Percentiles rank a stretch among this genome's conserved stretches.
These are phyloP conservation scores for Gambusia affinis DNA, from an alignment of 2,113 vertebrate species.

Conservation along the genomic window DNA sequence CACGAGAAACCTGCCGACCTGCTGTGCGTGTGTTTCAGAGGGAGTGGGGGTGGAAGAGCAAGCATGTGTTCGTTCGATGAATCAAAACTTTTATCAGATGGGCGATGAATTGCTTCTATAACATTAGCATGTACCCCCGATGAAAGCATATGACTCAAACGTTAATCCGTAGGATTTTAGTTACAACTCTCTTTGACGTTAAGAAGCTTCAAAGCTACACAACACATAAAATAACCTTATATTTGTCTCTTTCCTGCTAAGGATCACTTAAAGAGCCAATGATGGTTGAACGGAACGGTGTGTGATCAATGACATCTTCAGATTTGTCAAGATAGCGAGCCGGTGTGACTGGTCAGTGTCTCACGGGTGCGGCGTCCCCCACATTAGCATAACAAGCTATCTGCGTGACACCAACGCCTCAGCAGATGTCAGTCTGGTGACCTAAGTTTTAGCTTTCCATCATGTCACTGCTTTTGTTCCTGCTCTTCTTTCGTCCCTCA, in stretches of 20 bases:
- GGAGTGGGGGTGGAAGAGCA: background rate
- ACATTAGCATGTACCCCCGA: conserved; percentile 43
- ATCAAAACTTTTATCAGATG: conserved; percentile 79
- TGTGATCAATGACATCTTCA: conserved; percentile 37
- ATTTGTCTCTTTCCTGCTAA: conserved; percentile 3
- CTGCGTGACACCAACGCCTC: conserved; percentile 46
- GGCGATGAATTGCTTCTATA: conserved; percentile 71
- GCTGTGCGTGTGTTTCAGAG: conserved; percentile 18
- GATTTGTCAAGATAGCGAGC: conserved; percentile 38
- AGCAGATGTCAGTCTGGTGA: conserved; percentile 65
- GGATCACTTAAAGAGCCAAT: conserved; percentile 41
- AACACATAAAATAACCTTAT: conserved; percentile 19
- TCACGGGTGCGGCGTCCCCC: conserved; percentile 29
- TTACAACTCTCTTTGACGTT: conserved; percentile 50
- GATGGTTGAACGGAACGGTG: conserved; percentile 10
- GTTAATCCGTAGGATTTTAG: conserved; percentile 59
- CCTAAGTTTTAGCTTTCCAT: conserved; percentile 33
- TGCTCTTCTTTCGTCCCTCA: background rate
- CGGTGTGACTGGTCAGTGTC: conserved; percentile 43
- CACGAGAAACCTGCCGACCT: conserved; percentile 78
- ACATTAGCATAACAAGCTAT: conserved; percentile 72
- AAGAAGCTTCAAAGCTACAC: conserved; percentile 5
- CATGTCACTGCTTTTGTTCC: conserved; percentile 14
- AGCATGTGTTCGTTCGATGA: conserved; percentile 23
- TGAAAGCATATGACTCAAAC: conserved; percentile 28